These are phyloP conservation scores for Enteromius mattozi DNA, from an alignment of 2,797 vertebrate species.

Conservation along the genomic window DNA sequence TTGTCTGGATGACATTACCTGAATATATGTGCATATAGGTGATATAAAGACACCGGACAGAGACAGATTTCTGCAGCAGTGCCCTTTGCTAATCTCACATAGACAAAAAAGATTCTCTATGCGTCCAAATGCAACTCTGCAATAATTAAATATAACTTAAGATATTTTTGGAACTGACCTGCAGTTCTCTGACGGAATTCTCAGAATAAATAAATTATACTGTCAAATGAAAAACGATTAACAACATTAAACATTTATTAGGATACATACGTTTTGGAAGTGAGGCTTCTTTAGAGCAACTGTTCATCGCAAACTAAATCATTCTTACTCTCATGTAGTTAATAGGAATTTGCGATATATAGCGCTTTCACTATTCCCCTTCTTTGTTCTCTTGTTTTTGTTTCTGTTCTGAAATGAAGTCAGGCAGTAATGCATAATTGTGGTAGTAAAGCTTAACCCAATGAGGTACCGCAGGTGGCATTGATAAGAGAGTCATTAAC, in stretches of 20 bases:
- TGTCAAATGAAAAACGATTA: slow-evolving; percentile 3
- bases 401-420: slow-evolving; percentile 73
- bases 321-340: not conserved
- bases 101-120: not conserved
- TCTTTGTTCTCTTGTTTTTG: slow-evolving; percentile 51
- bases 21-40: slow-evolving; percentile 4
- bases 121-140: not conserved
- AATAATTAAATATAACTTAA: slow-evolving; percentile 6
- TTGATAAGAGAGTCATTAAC: slow-evolving; percentile 71
- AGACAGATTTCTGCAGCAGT: slow-evolving; percentile 3
- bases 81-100: slow-evolving; percentile 2
- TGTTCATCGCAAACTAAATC: not conserved
- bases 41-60: slow-evolving; percentile 15
- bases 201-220: not conserved
- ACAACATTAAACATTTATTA: slow-evolving; percentile 9
- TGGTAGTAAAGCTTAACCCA: slow-evolving; percentile 72
- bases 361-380: not conserved
- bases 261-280: not conserved
- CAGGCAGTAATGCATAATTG: slow-evolving; percentile 76
- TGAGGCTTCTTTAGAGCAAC: not conserved
- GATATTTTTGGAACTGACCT: slow-evolving; percentile 1
- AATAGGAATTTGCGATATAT: not conserved
- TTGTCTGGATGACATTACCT: slow-evolving; percentile 13
- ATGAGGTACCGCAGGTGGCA: slow-evolving; percentile 55
- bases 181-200: not conserved